Evolutionary conservation across 2,797 vertebrate species (phyloP).

Genomic region (Benthosema pterotum): DNA sequence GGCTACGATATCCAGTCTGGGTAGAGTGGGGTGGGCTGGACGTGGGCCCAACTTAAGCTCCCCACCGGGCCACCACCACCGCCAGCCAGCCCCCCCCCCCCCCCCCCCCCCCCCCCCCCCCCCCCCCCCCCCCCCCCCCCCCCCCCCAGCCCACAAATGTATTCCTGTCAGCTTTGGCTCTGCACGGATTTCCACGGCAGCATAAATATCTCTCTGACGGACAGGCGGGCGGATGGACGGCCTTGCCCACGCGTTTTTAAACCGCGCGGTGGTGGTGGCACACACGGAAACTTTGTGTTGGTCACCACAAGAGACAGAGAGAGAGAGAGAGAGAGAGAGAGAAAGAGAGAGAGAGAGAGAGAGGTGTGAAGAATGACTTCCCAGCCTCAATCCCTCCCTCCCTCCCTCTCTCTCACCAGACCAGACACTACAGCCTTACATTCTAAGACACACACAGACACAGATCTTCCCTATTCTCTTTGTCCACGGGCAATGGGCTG

Average conservation of each 20-base stretch:
- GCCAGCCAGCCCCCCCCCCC: too few species aligned
- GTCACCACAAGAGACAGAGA: too few species aligned
- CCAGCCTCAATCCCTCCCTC: background rate
- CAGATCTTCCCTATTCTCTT: conserved; percentile 2
- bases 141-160: background rate
- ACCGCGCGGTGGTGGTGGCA: background rate
- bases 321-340: too few species aligned
- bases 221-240: background rate
- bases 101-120: too few species aligned
- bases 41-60: too few species aligned
- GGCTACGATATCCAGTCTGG: background rate
- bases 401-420: too few species aligned
- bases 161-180: conserved; percentile 7
- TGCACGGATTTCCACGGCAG: conserved; percentile 1
- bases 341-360: too few species aligned
- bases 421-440: conserved; percentile 5
- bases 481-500: conserved; percentile 1
- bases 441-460: conserved; percentile 6
- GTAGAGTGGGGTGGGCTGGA: too few species aligned
- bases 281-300: conserved; percentile 1
- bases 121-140: too few species aligned
- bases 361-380: conserved; percentile 19
- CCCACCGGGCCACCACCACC: too few species aligned
- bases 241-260: conserved; percentile 1
- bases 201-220: conserved; percentile 3